Percentiles rank a stretch among this genome's conserved stretches.
phyloP scores from a whole-genome alignment of 2,113 vertebrate genomes.

The Chitala chitala region DNA sequence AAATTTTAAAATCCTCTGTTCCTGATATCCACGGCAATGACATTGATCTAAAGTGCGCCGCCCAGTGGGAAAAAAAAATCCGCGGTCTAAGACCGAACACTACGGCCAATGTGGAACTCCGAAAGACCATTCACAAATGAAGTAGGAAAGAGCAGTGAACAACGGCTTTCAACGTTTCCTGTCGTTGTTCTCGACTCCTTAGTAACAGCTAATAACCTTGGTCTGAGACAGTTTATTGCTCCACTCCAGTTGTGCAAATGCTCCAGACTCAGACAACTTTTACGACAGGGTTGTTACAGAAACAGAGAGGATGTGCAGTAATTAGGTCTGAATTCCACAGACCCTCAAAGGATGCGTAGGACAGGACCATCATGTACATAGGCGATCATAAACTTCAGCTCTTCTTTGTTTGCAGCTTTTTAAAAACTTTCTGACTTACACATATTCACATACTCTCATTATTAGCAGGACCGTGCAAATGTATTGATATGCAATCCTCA shows the following conservation, averaged over 20 bases:
- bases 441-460: constrained; percentile 13
- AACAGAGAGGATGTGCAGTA: constrained; percentile 83
- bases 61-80: constrained; percentile 69
- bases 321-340: constrained; percentile 87
- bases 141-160: constrained; percentile 53
- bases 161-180: constrained; percentile 57
- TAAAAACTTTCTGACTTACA: constrained; percentile 44
- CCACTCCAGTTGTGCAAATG: constrained; percentile 73
- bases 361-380: constrained; percentile 61
- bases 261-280: constrained; percentile 79
- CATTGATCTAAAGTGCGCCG: constrained; percentile 97
- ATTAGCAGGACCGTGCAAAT: not conserved
- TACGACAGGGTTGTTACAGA: constrained; percentile 89
- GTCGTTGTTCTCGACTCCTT: constrained; percentile 67
- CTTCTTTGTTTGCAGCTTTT: constrained; percentile 56
- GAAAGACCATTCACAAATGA: constrained; percentile 51
- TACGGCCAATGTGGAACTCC: constrained; percentile 35
- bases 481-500: not conserved
- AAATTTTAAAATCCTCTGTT: constrained; percentile 35
- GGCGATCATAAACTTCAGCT: constrained; percentile 26
- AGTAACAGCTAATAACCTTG: constrained; percentile 80
- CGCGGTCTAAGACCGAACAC: constrained; percentile 40
- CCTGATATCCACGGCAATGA: constrained; percentile 81
- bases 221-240: constrained; percentile 79
- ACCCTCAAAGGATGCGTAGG: constrained; percentile 71